Percentiles rank a stretch among this genome's conserved stretches.
Conservation (phyloP, 2,113 vertebrate species). For the Orthochromis indermauri region DNA sequence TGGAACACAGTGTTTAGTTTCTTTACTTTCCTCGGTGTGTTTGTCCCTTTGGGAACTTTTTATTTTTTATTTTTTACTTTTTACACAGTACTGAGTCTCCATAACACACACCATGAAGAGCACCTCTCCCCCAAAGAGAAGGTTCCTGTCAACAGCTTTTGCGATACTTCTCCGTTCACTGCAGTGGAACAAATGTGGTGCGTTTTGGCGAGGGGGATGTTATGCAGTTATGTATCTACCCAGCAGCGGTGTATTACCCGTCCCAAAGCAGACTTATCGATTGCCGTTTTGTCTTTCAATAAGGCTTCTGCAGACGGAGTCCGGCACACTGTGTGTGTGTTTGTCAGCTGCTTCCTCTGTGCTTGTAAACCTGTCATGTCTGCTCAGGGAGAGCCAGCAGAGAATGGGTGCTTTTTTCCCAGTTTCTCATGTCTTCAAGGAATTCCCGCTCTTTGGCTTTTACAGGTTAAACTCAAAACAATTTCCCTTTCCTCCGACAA, state of each 20-base stretch:
- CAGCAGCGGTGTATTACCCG: neutral
- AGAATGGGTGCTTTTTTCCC: neutral
- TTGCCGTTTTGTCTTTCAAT: neutral
- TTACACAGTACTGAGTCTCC: neutral
- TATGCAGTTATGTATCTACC: neutral
- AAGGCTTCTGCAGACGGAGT: neutral
- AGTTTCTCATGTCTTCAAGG: neutral
- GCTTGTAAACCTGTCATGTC: conserved; percentile 15
- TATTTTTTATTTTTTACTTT: accelerated
- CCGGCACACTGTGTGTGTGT: neutral
- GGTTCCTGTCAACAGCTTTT: conserved; percentile 14
- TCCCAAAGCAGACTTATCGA: conserved; percentile 21
- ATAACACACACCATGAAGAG: neutral
- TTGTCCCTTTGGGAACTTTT: neutral
- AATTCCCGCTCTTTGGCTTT: neutral
- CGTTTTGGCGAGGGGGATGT: neutral
- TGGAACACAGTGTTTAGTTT: neutral
- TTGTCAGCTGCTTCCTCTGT: neutral
- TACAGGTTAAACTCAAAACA: neutral
- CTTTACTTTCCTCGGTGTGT: neutral
- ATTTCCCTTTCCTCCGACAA: neutral
- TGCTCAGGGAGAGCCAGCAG: neutral
- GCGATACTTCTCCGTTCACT: neutral
- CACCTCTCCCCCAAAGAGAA: neutral
- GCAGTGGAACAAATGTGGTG: conserved; percentile 23